Base-by-base conservation (phyloP, 1,140 invertebrate species). In the Apolygus lucorum region DNA sequence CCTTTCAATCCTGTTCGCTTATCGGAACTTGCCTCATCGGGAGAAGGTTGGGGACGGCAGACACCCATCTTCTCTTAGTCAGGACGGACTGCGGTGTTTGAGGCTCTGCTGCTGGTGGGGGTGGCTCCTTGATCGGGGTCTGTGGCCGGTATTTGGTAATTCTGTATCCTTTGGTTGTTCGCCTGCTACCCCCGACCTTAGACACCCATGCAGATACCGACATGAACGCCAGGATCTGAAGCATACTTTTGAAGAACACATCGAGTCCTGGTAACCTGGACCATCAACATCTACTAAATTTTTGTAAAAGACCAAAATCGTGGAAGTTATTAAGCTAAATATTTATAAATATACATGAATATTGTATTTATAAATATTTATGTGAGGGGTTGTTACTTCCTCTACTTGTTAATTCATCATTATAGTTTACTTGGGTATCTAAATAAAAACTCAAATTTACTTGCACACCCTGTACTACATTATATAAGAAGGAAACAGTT, bases 191-290 rank as follows among this genome's bases (percentile, higher is more conserved):
- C 2, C 54, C 22, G 54, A 66, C 64, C 34, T 66, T 66, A 17
- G 64, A 66, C n/a, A 66, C 8, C 64, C 64, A 66, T 21, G 29
- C 4, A 34, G 29, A 21, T n/a, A 66, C 14, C 1, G 64, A 66
- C n/a, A 66, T 28, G 28, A 66, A 66, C n/a, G 64, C 27, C 1
- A 66, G 27, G 27, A 66, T 34, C 21, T 66, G 64, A 29, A 66
- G 26, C 17, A 66, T 28, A 24, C 54, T 59, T 24, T 13, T 59
- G 54, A 59, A 59, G 54, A 59, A 59, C 4, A 59, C 54, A 59
- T 59, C 54, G 2, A 17, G 54, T 4, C 54, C 54, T 42, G 34
- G 34, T 42, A 42, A 42, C 34, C 34, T 42, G 34, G 34, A 42
- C 34, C 34, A 42, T 42, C 4, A 42, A 42, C 17, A 42, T 17